These are phyloP conservation scores for Eilema griseolum DNA, from an alignment of 2,888 invertebrate genomes.

Conservation along the genomic window DNA sequence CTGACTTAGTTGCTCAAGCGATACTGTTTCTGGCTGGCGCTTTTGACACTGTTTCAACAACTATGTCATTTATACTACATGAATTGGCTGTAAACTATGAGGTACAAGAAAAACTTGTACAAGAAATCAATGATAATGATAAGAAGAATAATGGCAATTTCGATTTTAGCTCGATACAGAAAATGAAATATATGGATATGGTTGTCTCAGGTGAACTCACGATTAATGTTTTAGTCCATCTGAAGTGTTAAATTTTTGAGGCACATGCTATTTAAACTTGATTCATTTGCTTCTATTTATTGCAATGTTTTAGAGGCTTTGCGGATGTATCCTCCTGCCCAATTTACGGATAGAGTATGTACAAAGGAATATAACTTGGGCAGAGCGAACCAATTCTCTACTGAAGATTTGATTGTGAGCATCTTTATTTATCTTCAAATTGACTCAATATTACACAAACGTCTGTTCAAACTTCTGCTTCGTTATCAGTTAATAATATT, in stretches of 20 bases:
- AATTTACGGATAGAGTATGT: neutral
- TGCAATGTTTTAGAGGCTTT: neutral
- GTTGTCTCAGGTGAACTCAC: conserved; percentile 79
- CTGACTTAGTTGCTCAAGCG: conserved; percentile 76
- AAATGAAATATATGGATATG: conserved; percentile 87
- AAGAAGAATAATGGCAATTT: conserved; percentile 69
- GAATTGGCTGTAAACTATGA: conserved; percentile 87
- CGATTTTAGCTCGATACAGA: conserved; percentile 78
- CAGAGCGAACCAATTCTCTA: neutral
- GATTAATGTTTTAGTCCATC: conserved; percentile 24
- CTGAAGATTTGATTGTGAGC: neutral
- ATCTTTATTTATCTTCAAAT: neutral
- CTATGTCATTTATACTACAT: conserved; percentile 80
- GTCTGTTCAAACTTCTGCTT: too few relatives aligned
- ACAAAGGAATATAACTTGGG: neutral
- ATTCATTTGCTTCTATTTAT: neutral
- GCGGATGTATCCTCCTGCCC: neutral
- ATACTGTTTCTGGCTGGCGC: conserved; percentile 85
- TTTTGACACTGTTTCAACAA: conserved; percentile 77
- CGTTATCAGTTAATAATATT: too few relatives aligned
- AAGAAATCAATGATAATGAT: conserved; percentile 82
- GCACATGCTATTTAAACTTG: accelerated
- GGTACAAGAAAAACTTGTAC: conserved; percentile 80
- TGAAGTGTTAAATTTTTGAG: neutral
- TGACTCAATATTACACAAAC: too few relatives aligned